Conservation (phyloP, 2,113 vertebrate species). For the Pleuronectes platessa region DNA sequence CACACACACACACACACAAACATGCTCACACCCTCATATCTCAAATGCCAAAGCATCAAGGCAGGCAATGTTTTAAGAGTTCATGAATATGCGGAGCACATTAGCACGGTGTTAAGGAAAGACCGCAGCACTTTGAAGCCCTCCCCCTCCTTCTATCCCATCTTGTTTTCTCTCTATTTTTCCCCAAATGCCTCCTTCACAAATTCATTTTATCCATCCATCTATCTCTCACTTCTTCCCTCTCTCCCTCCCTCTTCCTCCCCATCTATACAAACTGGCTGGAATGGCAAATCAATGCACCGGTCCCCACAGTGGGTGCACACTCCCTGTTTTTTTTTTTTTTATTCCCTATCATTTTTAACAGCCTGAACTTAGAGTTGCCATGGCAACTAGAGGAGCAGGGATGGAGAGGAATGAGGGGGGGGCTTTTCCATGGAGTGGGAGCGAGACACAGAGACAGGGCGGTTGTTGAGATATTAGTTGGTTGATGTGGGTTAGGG, state of each 20-base stretch:
- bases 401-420: slow-evolving; percentile 55
- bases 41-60: slow-evolving; percentile 47
- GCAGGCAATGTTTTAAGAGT: slow-evolving; percentile 62
- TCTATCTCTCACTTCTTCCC: slow-evolving; percentile 20
- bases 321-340: slow-evolving; percentile 43
- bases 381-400: slow-evolving; percentile 80
- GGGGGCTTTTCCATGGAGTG: slow-evolving; percentile 40
- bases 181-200: slow-evolving; percentile 20
- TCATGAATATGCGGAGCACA: slow-evolving; percentile 78
- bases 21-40: slow-evolving; percentile 33
- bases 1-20: slow-evolving; percentile 33
- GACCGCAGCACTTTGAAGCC: slow-evolving; percentile 76
- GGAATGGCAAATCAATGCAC: slow-evolving; percentile 66
- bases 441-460: slow-evolving; percentile 25
- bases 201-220: slow-evolving; percentile 45
- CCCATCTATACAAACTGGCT: slow-evolving; percentile 26
- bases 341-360: slow-evolving; percentile 67
- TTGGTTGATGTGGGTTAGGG: slow-evolving; percentile 38
- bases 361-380: slow-evolving; percentile 79
- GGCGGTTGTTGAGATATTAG: slow-evolving; percentile 25
- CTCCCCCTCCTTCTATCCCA: slow-evolving; percentile 26
- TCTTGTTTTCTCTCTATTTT: slow-evolving; percentile 50
- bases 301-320: slow-evolving; percentile 61
- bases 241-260: background rate
- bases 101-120: slow-evolving; percentile 71